Conservation (phyloP, 2,113 vertebrate species). For the Rhipidura dahli region DNA sequence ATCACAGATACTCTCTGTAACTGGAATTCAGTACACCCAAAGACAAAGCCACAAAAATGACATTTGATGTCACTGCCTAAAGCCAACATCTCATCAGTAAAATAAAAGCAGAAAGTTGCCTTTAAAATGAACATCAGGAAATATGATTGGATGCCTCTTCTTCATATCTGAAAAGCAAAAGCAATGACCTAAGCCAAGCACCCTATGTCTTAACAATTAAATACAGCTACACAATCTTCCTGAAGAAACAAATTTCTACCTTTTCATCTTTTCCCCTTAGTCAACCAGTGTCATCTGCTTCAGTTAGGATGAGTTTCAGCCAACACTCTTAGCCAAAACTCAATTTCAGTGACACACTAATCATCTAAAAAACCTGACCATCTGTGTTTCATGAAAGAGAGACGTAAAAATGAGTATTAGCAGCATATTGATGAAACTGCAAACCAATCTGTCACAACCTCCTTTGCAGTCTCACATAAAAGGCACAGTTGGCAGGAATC, state of each 20-base stretch:
- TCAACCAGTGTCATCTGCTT: constrained; percentile 10
- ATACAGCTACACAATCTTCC: neutral
- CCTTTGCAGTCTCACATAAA: constrained; percentile 46
- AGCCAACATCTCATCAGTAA: neutral
- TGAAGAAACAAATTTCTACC: neutral
- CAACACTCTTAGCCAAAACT: constrained; percentile 33
- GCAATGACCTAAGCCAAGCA: neutral
- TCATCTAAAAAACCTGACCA: constrained; percentile 58
- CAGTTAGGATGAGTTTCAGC: neutral
- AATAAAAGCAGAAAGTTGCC: neutral
- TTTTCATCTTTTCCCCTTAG: neutral
- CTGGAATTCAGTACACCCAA: neutral
- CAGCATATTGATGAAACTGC: constrained; percentile 54
- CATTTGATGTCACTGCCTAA: neutral
- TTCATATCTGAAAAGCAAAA: neutral
- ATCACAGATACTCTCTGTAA: neutral
- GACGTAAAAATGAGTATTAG: constrained; percentile 58
- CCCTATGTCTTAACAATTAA: neutral
- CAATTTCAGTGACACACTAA: constrained; percentile 32
- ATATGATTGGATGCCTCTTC: neutral
- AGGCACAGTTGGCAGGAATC: constrained; percentile 19
- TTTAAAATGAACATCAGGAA: neutral
- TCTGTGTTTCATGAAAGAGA: constrained; percentile 55
- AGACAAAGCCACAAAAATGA: neutral
- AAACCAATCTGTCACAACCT: constrained; percentile 58